phyloP scores from a whole-genome alignment of 2,113 vertebrate species.

The Antechinus flavipes region DNA sequence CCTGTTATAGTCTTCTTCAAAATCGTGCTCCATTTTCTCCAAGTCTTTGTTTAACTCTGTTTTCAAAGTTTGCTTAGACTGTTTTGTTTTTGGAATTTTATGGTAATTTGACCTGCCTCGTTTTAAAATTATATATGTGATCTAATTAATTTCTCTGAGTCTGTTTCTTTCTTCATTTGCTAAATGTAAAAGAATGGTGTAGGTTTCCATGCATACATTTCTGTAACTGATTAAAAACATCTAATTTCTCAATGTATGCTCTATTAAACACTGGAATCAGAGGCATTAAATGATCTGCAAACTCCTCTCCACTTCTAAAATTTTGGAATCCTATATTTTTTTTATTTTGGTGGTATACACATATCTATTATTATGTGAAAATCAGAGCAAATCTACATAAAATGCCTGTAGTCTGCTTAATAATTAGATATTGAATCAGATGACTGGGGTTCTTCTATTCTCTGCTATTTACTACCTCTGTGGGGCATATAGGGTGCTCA shows the following conservation, averaged over 20 bases:
- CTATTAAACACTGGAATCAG: background rate
- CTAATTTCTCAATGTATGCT: background rate
- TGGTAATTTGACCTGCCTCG: background rate
- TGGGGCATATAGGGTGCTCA: background rate
- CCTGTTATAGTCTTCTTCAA: background rate
- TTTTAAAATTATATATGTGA: background rate
- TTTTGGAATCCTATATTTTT: background rate
- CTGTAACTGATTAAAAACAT: background rate
- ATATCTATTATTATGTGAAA: background rate
- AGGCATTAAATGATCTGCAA: background rate
- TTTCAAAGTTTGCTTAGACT: background rate
- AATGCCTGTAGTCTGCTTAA: background rate
- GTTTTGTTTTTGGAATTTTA: background rate
- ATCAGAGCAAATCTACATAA: background rate
- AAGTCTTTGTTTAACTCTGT: background rate
- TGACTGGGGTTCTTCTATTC: background rate
- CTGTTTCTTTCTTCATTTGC: background rate
- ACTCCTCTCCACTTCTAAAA: background rate
- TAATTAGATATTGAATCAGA: background rate
- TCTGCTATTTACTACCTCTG: background rate
- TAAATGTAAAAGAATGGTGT: background rate
- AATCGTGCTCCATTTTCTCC: background rate
- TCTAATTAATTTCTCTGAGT: background rate
- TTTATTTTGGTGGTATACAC: background rate
- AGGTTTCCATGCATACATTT: background rate